Conservation (phyloP, 2,888 invertebrate species). For the Rhorus exstirpatorius region DNA sequence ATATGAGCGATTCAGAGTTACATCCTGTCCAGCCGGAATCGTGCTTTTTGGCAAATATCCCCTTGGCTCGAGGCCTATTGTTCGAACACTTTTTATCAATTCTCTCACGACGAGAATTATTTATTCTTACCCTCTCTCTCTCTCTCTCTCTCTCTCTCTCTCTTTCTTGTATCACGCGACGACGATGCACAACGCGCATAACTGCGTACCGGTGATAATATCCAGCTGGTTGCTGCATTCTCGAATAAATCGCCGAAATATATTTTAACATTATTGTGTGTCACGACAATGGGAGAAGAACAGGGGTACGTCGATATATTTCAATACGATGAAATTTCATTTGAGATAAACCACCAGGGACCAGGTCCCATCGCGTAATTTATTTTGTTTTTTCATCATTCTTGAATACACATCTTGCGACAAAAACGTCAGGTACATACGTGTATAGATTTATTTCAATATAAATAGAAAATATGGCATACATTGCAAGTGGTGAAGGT, state of each 20-base stretch:
- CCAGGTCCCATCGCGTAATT: not conserved
- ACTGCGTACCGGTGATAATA: slow-evolving; percentile 48
- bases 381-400: not conserved
- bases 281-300: slow-evolving; percentile 35
- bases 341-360: slow-evolving; percentile 26
- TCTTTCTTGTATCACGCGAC: slow-evolving; percentile 34
- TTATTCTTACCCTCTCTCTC: slow-evolving; percentile 15
- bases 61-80: slow-evolving; percentile 68
- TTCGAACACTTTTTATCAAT: slow-evolving; percentile 53
- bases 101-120: slow-evolving; percentile 48
- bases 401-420: not conserved
- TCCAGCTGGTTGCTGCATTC: slow-evolving; percentile 19
- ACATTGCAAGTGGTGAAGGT: slow-evolving; percentile 32
- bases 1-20: not conserved
- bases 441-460: slow-evolving; percentile 25
- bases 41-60: slow-evolving; percentile 65
- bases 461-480: slow-evolving; percentile 47
- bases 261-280: slow-evolving; percentile 7
- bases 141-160: slow-evolving; percentile 10
- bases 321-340: not conserved
- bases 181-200: slow-evolving; percentile 49
- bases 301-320: slow-evolving; percentile 42
- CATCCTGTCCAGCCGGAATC: slow-evolving; percentile 13
- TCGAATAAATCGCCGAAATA: slow-evolving; percentile 24
- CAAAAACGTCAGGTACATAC: not conserved